These are phyloP conservation scores for Neopelma chrysocephalum DNA, from an alignment of 2,797 vertebrate species.

Conservation along the genomic window DNA sequence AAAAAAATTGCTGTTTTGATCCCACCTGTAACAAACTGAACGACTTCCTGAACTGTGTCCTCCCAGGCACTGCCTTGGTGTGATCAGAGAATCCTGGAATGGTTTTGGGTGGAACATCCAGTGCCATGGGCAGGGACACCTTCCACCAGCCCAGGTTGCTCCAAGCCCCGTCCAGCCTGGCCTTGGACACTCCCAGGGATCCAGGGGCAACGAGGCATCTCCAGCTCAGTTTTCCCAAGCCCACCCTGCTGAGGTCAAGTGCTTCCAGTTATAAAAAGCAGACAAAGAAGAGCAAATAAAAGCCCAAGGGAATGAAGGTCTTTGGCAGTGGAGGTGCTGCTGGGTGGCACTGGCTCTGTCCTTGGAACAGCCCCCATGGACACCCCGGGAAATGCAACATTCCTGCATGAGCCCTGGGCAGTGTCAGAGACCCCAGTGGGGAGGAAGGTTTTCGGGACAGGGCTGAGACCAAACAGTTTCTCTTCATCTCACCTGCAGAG, in stretches of 20 bases:
- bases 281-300: not conserved
- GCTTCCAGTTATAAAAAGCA: not conserved
- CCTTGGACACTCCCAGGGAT: not conserved
- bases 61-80: not conserved
- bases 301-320: not conserved
- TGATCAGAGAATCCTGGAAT: not conserved
- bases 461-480: not conserved
- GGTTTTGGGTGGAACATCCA: not conserved
- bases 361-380: not conserved
- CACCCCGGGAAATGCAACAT: accelerated
- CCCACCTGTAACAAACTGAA: not conserved
- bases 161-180: not conserved
- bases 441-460: not conserved
- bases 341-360: not conserved
- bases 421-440: no score
- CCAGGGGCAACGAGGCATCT: not conserved
- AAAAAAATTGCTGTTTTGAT: not conserved
- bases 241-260: not conserved
- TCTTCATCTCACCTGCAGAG: no score
- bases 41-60: not conserved
- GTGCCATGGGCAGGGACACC: not conserved
- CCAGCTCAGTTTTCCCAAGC: not conserved
- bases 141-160: not conserved
- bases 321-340: not conserved
- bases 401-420: accelerated